Base-by-base conservation (phyloP, 2,888 invertebrate genomes). In the Halocaridina rubra region DNA sequence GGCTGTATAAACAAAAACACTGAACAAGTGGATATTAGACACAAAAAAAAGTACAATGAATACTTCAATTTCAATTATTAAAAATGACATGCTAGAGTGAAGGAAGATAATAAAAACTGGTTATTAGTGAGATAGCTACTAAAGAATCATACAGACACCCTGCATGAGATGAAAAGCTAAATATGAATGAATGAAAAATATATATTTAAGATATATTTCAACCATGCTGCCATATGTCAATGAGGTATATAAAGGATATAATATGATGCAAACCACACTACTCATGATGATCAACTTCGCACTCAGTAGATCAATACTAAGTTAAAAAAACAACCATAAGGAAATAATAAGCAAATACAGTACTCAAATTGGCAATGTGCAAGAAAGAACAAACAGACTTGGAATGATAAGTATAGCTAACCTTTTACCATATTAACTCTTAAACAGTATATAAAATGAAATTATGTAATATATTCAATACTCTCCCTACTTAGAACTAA, bases 51-150 rank as follows among this genome's bases (percentile, higher is more conserved):
- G 46, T n/a, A 74, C 46, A 67, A 19, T 29, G 27, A 67, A 67
- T 30, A 27, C 30, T 19, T 10, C 8, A 16, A 67, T 72, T 46
- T 80, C 33, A 59, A 80, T 57, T 32, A 72, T 33, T 72, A 33
- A 69, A 33, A 67, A 30, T 67, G 59, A 30, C 82, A 82, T 82
- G 82, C 82, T 72, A 71, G n/a, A 72, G 80, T 80, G 80, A 80
- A 72, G 69, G 29, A 69, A 69, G 27, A 77, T 67, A 77, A 82
- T 16, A 22, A 39, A n/a, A n/a, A n/a, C n/a, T n/a, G n/a, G n/a
- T 8, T 74, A 81, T 82, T 82, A 82, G 77, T 82, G 77, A 77
- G 32, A 67, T 46, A 82, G 69, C 77, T 77, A 76, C 59, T 77
- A 61, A 69, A 46, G 57, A 46, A 82, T 76, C 69, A 77, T 53